Evolutionary conservation across 2,113 vertebrate genomes (phyloP).

Genomic region (Haemorhous mexicanus): DNA sequence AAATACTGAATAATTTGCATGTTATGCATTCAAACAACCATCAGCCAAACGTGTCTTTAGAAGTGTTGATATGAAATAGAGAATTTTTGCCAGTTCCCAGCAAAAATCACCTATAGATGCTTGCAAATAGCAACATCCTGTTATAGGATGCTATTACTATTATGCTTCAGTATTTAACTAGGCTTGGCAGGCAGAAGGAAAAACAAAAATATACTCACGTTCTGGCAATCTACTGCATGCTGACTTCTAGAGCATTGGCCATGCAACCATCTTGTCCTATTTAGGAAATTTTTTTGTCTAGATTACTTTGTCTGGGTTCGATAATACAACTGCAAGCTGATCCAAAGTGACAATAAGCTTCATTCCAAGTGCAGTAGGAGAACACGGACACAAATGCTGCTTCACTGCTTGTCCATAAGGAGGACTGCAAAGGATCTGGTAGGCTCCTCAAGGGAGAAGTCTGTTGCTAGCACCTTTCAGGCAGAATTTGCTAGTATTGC

Average conservation of each 20-base stretch:
- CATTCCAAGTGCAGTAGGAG: neutral
- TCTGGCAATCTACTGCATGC: neutral
- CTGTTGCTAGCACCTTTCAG: neutral
- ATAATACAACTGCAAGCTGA: neutral
- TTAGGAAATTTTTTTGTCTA: slow-evolving; percentile 57
- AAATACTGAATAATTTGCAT: neutral
- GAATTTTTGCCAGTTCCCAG: neutral
- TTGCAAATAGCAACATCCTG: slow-evolving; percentile 5
- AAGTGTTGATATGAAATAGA: neutral
- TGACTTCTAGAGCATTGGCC: slow-evolving; percentile 17
- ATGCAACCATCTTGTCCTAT: slow-evolving; percentile 50
- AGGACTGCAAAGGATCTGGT: neutral
- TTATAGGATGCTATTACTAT: neutral
- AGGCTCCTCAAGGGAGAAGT: neutral
- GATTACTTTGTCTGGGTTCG: neutral
- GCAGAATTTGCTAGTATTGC: neutral
- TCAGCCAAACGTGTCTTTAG: neutral
- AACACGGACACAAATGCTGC: neutral
- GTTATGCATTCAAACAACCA: neutral
- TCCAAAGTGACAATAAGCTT: neutral
- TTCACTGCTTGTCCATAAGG: neutral
- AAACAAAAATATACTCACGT: slow-evolving; percentile 40
- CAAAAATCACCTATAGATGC: neutral
- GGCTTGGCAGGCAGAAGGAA: slow-evolving; percentile 32
- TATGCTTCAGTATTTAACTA: neutral